These are phyloP conservation scores for Cecropterus lyciades DNA, from an alignment of 1,140 invertebrate genomes.

Conservation along the genomic window DNA sequence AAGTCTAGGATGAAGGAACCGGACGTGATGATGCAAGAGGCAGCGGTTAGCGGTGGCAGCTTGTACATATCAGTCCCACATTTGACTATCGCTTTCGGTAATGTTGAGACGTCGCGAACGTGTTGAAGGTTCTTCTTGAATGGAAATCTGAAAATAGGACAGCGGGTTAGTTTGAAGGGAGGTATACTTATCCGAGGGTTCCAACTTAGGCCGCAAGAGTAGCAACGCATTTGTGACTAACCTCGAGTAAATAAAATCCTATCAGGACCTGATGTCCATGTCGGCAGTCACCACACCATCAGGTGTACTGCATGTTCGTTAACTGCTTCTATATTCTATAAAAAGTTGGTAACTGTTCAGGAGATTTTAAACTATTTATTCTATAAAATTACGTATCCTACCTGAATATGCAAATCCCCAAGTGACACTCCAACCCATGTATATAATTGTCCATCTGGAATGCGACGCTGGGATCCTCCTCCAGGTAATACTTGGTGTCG, in stretches of 20 bases:
- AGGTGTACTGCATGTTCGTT: no score
- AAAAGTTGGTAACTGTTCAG: no score
- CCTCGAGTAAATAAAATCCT: no score
- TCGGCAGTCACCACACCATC: no score
- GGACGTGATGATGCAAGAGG: conserved; percentile 73
- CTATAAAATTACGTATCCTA: conserved; percentile 34
- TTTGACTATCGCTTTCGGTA: conserved; percentile 77
- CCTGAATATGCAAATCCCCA: conserved; percentile 73
- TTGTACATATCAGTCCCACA: conserved; percentile 75
- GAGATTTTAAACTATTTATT: no score
- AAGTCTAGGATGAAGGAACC: conserved; percentile 79
- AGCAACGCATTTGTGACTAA: no score
- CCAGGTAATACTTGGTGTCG: conserved; percentile 66
- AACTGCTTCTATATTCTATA: no score
- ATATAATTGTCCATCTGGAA: conserved; percentile 73
- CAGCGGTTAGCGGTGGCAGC: conserved; percentile 70
- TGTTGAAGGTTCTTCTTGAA: conserved; percentile 75
- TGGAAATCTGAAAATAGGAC: conserved; percentile 64
- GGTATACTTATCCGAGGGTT: no score
- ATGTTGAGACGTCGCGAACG: conserved; percentile 60
- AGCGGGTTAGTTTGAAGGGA: no score
- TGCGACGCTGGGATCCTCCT: conserved; percentile 64
- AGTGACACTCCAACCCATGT: conserved; percentile 74
- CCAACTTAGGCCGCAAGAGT: no score
- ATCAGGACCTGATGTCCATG: no score